A percentile compares a stretch with the other conserved stretches of the same genome.
Conservation (phyloP, 2,113 vertebrate genomes). For the Tichodroma muraria region DNA sequence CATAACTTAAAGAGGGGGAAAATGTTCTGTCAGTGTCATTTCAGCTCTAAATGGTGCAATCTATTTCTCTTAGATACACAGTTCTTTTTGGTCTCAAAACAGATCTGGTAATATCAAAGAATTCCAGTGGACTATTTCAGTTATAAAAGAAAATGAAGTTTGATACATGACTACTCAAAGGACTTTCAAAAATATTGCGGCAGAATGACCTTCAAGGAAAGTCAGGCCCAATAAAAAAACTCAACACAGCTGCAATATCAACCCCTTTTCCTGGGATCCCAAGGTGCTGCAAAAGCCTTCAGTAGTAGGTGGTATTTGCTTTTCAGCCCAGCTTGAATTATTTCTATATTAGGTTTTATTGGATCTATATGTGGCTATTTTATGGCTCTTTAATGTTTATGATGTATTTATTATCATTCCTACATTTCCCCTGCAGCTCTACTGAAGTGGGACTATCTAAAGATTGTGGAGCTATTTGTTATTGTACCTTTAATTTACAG, state of each 20-base stretch:
- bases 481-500: background rate
- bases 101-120: constrained; percentile 35
- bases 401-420: constrained; percentile 53
- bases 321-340: constrained; percentile 35
- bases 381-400: constrained; percentile 48
- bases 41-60: constrained; percentile 37
- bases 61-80: background rate
- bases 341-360: constrained; percentile 45
- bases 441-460: background rate
- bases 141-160: constrained; percentile 29
- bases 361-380: constrained; percentile 33
- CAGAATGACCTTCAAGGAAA: background rate
- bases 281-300: background rate
- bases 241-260: background rate
- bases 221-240: background rate
- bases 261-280: background rate
- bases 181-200: background rate
- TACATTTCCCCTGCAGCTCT: background rate
- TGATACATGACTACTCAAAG: background rate
- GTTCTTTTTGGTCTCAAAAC: background rate
- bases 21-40: constrained; percentile 41
- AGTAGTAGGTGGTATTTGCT: background rate
- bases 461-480: background rate
- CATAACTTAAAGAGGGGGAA: constrained; percentile 17
- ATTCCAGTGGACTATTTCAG: constrained; percentile 7